Conservation (phyloP, 2,113 vertebrate species). For the Garra rufa region DNA sequence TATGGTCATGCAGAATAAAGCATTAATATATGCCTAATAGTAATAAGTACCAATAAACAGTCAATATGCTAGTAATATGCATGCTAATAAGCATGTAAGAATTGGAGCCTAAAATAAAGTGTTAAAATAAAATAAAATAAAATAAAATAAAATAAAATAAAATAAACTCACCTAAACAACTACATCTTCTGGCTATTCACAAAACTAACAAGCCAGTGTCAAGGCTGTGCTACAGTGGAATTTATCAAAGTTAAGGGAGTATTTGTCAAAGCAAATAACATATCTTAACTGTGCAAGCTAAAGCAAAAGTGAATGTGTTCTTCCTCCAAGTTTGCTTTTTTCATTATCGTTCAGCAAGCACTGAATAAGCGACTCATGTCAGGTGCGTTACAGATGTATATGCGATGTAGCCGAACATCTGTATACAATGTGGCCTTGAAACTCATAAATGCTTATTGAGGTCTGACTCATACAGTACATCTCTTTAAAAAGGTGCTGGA, state of each 20-base stretch:
- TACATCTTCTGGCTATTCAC: background rate
- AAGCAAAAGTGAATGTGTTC: slow-evolving; percentile 30
- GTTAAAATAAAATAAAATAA: background rate
- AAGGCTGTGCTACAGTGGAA: background rate
- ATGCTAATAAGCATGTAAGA: too few species aligned
- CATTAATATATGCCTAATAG: too few species aligned
- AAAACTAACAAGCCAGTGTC: background rate
- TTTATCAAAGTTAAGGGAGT: background rate
- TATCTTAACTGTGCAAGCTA: background rate
- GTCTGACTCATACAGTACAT: background rate
- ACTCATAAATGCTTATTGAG: slow-evolving; percentile 5
- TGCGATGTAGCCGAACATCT: background rate
- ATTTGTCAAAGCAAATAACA: background rate
- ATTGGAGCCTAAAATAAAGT: too few species aligned
- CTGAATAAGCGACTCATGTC: background rate
- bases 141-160: background rate
- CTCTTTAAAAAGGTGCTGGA: slow-evolving; percentile 13
- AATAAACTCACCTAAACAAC: background rate
- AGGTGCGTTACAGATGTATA: background rate
- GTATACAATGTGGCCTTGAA: slow-evolving; percentile 21
- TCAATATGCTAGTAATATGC: too few species aligned
- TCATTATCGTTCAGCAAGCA: slow-evolving; percentile 7
- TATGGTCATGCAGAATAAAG: too few species aligned
- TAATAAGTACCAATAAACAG: too few species aligned
- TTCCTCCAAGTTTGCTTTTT: slow-evolving; percentile 32